These are phyloP conservation scores for Sebastes hubbsi DNA, from an alignment of 2,797 vertebrate species.

Conservation along the genomic window DNA sequence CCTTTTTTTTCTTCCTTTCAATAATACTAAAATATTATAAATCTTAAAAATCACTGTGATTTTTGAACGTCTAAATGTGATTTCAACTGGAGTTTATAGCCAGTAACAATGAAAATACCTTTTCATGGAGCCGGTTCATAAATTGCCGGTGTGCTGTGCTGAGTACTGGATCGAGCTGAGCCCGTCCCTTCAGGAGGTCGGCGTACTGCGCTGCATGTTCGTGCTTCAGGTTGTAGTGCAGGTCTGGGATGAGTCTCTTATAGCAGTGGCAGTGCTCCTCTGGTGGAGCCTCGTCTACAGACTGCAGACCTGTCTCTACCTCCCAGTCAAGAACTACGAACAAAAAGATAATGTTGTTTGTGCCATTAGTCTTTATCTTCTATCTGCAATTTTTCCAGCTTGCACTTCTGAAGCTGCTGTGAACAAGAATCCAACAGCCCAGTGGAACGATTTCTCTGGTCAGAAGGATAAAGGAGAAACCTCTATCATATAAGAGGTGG, in stretches of 20 bases:
- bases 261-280: conserved; percentile 79
- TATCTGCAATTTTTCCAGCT: background rate
- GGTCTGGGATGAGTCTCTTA: conserved; percentile 76
- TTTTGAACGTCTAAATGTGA: too few species aligned
- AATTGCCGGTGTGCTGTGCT: conserved; percentile 64
- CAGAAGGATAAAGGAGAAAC: background rate
- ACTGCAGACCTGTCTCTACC: conserved; percentile 70
- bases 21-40: too few species aligned
- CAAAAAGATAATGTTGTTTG: background rate
- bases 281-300: conserved; percentile 38
- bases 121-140: conserved; percentile 64
- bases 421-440: background rate
- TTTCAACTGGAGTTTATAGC: too few species aligned
- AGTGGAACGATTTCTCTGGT: background rate
- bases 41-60: too few species aligned
- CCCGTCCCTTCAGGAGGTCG: conserved; percentile 62
- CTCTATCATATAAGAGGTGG: background rate
- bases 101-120: conserved; percentile 42
- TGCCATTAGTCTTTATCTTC: background rate
- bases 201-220: conserved; percentile 64
- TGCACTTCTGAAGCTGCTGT: background rate
- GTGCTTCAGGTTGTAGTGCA: conserved; percentile 70
- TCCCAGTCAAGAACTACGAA: conserved; percentile 75
- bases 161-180: conserved; percentile 64
- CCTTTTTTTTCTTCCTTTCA: too few species aligned